Evolutionary conservation across 1,140 invertebrate species (phyloP).

Genomic region (Leptopilina clavipes): DNA sequence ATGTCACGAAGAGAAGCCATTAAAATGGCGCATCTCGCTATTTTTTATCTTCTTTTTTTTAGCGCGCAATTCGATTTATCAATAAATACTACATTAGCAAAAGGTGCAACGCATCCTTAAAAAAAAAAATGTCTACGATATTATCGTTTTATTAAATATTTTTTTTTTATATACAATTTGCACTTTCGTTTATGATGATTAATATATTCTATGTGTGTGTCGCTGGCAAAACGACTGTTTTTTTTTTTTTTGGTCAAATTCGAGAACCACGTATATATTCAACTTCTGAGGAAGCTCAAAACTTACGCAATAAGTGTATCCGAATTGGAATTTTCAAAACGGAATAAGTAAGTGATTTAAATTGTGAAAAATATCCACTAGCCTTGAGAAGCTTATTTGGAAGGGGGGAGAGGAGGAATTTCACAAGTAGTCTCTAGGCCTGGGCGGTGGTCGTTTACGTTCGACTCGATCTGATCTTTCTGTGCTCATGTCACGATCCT

Average conservation of each 20-base stretch:
- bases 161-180: conserved; percentile 28
- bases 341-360: neutral
- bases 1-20: conserved; percentile 68
- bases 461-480: conserved; percentile 56
- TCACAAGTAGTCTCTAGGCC: conserved; percentile 72
- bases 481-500: conserved; percentile 59
- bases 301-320: neutral
- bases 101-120: conserved; percentile 54
- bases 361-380: conserved; percentile 41
- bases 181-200: conserved; percentile 33
- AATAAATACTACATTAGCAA: conserved; percentile 49
- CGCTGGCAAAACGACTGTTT: neutral
- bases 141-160: conserved; percentile 19
- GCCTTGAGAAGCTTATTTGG: conserved; percentile 48
- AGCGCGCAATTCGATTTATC: conserved; percentile 20
- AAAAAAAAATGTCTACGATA: conserved; percentile 20
- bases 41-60: neutral
- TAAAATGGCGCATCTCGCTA: conserved; percentile 52
- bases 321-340: neutral
- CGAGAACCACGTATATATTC: conserved; percentile 7
- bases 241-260: conserved; percentile 26
- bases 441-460: conserved; percentile 70
- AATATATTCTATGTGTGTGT: conserved; percentile 1
- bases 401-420: conserved; percentile 63
- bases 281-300: conserved; percentile 30